Evolutionary conservation across 2,113 vertebrate species (phyloP), one percentile per base, ranked within the genome.

Genomic region (Ailuropoda melanoleuca): DNA sequence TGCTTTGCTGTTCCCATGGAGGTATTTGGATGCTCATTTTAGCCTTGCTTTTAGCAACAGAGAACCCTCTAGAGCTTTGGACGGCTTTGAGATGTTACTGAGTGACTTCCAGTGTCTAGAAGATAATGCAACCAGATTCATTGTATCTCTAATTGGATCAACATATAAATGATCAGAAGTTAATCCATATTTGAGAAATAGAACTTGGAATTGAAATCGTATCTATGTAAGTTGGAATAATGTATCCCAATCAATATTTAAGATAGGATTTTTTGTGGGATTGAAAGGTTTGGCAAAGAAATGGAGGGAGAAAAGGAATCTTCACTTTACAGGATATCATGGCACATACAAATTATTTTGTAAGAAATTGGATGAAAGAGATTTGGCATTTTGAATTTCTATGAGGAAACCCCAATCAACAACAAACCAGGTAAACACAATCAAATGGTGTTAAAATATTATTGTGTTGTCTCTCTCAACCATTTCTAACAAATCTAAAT

Each of bases 91-190:
- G 85, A 46, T 21, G 13, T 48, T 29, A 50, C 19, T 64, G 34
- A 68, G 83, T 94, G 48, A 62, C 81, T 83, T 34, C 6, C 39
- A 95, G 70, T 68, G 56, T 90, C 66, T 81, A 91, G 43, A 94
- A 90, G 88, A 96, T 88, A 80, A 62, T 74, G 50, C 1, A 72
- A 50, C 66, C 48, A 53, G 43, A 60, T 97, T 85, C 46, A 18
- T 24, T n/a, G 21, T 97, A 55, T 74, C 37, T 56, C 46, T 97
- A 90, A 96, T 10, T 72, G 58, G 18, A 39, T 29, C 97, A 97
- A 37, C 1, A 93, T 82, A 68, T 19, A 83, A 70, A 74, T 55
- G 39, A 74, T 34, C 18, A 62, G 39, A 43, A 72, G 9, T 68
- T 55, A 88, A 39, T 39, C 55, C 29, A 4, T 66, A 74, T 78